A percentile compares a stretch with the other conserved stretches of the same genome.
phyloP scores from a whole-genome alignment of 2,888 invertebrate species.

The Chelonus formosanus region DNA sequence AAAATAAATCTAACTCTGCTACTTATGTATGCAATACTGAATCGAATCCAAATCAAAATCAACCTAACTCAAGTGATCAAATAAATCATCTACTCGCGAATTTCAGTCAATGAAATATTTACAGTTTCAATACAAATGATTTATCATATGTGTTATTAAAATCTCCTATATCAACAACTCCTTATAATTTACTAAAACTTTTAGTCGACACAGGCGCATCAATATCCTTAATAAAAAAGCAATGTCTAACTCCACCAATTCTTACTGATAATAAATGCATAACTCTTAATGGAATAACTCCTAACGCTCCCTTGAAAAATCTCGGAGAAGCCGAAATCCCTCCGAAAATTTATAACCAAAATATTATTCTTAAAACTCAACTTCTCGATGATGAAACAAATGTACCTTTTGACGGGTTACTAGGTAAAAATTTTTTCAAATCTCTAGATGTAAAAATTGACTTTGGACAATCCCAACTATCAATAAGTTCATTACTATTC shows the following conservation, averaged over 20 bases:
- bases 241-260: neutral
- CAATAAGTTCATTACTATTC: too few relatives aligned
- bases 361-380: conserved; percentile 7
- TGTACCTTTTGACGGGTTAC: conserved; percentile 28
- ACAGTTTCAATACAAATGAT: neutral
- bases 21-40: too few relatives aligned
- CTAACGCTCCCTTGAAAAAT: neutral
- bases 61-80: conserved; percentile 1
- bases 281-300: conserved; percentile 7
- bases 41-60: conserved; percentile 7
- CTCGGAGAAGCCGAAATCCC: neutral
- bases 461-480: conserved; percentile 8
- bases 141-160: conserved; percentile 16
- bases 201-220: conserved; percentile 34
- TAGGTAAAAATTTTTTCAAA: conserved; percentile 30
- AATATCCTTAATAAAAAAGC: conserved; percentile 22
- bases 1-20: too few relatives aligned
- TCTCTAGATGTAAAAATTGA: conserved; percentile 10
- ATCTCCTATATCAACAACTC: neutral
- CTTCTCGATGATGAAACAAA: conserved; percentile 18
- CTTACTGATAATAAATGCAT: conserved; percentile 1
- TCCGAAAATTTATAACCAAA: conserved; percentile 11
- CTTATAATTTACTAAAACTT: conserved; percentile 19
- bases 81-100: neutral
- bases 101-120: neutral